phyloP scores from a whole-genome alignment of 2,888 invertebrate genomes.

The Hemaris fuciformis region DNA sequence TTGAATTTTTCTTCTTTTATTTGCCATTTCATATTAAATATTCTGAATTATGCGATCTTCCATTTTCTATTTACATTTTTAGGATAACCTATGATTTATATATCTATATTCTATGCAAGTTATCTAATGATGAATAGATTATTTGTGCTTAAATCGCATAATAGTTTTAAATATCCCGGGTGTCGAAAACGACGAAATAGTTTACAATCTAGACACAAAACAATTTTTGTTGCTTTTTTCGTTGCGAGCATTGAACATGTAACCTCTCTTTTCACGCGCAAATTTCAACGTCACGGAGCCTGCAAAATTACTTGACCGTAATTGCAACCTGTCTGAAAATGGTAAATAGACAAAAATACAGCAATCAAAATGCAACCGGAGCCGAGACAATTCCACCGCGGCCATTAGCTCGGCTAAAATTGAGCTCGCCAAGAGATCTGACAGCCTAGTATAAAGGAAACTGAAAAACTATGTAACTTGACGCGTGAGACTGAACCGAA shows the following conservation, averaged over 20 bases:
- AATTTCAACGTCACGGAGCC: too few species aligned
- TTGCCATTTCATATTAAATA: constrained; percentile 14
- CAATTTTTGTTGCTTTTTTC: too few species aligned
- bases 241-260: too few species aligned
- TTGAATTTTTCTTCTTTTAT: neutral
- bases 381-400: constrained; percentile 20
- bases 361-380: constrained; percentile 7
- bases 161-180: too few species aligned
- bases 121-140: too few species aligned
- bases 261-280: neutral
- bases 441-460: constrained; percentile 44
- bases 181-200: too few species aligned
- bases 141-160: too few species aligned
- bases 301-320: neutral
- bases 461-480: constrained; percentile 42
- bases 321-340: neutral
- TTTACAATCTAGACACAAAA: too few species aligned
- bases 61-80: too few species aligned
- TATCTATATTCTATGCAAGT: too few species aligned
- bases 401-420: constrained; percentile 31
- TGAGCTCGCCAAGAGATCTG: constrained; percentile 36
- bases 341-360: neutral
- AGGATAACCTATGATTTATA: too few species aligned
- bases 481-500: constrained; percentile 50
- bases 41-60: neutral